A percentile compares a stretch with the other conserved stretches of the same genome.
These are phyloP conservation scores for Drosophila mulleri DNA, from an alignment of 2,888 invertebrate species.

Conservation along the genomic window DNA sequence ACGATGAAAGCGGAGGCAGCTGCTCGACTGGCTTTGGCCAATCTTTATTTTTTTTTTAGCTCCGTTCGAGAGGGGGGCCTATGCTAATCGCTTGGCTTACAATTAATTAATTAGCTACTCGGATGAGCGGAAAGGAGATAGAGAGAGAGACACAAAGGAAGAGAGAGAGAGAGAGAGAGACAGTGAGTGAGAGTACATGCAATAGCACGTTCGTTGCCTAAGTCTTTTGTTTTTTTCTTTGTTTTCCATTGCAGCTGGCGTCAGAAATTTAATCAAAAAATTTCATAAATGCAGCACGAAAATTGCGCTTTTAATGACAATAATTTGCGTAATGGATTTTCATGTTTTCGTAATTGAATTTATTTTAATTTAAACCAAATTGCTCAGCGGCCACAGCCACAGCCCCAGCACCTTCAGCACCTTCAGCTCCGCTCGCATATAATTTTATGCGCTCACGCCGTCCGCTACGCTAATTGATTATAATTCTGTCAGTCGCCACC, in stretches of 20 bases:
- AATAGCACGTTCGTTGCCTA: conserved; percentile 53
- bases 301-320: conserved; percentile 83
- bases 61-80: conserved; percentile 23
- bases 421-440: conserved; percentile 46
- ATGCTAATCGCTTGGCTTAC: conserved; percentile 74
- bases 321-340: conserved; percentile 84
- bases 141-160: background rate
- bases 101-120: conserved; percentile 73
- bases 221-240: conserved; percentile 52
- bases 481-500: conserved; percentile 79
- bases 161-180: background rate
- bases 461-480: conserved; percentile 77
- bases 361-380: conserved; percentile 85
- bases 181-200: conserved; percentile 2
- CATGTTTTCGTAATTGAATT: conserved; percentile 86
- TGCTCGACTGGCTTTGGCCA: conserved; percentile 49
- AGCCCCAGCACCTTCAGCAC: background rate
- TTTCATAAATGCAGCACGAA: conserved; percentile 69
- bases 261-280: conserved; percentile 68
- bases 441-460: conserved; percentile 80
- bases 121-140: conserved; percentile 20
- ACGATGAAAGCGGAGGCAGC: conserved; percentile 58
- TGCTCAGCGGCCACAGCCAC: conserved; percentile 40
- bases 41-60: conserved; percentile 16
- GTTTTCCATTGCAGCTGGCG: conserved; percentile 30